Conservation (phyloP, 2,113 vertebrate species). For the Heterocephalus glaber region DNA sequence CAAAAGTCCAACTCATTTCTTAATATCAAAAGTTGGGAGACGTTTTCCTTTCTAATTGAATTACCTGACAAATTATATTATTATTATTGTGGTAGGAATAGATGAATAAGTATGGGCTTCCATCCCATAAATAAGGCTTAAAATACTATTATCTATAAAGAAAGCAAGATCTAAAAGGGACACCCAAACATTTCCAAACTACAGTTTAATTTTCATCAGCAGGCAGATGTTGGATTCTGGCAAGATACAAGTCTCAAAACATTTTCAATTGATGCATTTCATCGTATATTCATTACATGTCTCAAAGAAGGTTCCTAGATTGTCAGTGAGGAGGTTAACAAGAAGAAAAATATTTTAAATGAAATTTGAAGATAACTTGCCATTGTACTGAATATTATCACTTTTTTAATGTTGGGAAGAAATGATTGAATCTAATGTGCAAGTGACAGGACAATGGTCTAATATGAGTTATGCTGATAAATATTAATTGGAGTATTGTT, state of each 20-base stretch:
- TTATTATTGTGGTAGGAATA: neutral
- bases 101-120: neutral
- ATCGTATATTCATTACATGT: neutral
- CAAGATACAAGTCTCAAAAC: neutral
- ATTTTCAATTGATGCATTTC: neutral
- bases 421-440: neutral
- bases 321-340: neutral
- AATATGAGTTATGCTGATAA: neutral
- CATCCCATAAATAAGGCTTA: neutral
- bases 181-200: neutral
- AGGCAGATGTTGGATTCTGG: neutral
- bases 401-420: neutral
- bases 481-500: neutral
- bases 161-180: neutral
- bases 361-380: neutral
- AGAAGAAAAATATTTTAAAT: neutral
- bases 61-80: neutral
- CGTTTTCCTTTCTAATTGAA: neutral
- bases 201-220: neutral
- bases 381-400: neutral
- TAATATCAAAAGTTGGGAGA: neutral
- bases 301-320: neutral
- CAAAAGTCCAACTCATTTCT: neutral
- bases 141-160: neutral
- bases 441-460: neutral